These are phyloP conservation scores for Plecturocebus donacophilus DNA, from an alignment of 2,113 vertebrate genomes.

Conservation along the genomic window DNA sequence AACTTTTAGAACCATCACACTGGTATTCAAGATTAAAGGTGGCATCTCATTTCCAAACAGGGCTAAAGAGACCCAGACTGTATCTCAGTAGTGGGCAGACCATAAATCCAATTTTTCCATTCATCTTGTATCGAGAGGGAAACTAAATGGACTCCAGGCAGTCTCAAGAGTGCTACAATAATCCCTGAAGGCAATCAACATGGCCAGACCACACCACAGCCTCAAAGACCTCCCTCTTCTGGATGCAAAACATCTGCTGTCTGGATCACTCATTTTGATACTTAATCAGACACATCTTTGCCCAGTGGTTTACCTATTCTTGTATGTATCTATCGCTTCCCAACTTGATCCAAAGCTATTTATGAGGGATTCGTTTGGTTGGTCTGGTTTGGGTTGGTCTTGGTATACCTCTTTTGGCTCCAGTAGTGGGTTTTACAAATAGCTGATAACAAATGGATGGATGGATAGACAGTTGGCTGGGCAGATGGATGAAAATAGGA, in stretches of 20 bases:
- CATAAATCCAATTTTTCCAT: neutral
- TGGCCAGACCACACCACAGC: neutral
- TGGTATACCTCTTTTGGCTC: neutral
- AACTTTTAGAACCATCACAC: neutral
- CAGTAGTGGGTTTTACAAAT: neutral
- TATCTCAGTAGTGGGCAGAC: slow-evolving; percentile 14
- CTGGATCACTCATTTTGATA: neutral
- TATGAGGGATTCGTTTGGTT: neutral
- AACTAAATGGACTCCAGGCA: slow-evolving; percentile 16
- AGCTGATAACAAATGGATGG: neutral
- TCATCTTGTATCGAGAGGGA: neutral
- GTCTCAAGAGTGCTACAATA: neutral
- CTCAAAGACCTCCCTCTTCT: neutral
- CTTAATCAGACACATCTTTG: neutral
- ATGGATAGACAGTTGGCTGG: neutral
- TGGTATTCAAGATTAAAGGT: slow-evolving; percentile 45
- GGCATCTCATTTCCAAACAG: slow-evolving; percentile 52
- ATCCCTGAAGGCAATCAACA: neutral
- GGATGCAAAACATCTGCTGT: neutral
- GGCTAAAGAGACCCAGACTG: slow-evolving; percentile 3
- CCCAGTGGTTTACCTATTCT: neutral
- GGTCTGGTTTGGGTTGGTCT: neutral
- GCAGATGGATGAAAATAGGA: neutral
- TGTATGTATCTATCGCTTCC: neutral
- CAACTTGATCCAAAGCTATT: neutral